A percentile compares a stretch with the other conserved stretches of the same genome.
Evolutionary conservation across 2,113 vertebrate genomes (phyloP).

Genomic region (Chaetodon auriga): DNA sequence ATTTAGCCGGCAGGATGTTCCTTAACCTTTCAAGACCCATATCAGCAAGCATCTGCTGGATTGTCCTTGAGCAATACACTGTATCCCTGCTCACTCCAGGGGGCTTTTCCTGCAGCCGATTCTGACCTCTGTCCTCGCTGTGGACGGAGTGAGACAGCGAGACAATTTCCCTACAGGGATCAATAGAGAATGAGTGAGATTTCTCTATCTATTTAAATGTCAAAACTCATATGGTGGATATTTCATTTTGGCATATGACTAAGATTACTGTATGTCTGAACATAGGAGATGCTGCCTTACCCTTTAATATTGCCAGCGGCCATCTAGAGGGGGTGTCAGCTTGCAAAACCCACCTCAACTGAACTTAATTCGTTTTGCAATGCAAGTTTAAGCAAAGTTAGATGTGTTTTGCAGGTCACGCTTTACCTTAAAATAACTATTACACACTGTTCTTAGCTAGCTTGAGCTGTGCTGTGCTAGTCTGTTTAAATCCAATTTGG

Average conservation of each 20-base stretch:
- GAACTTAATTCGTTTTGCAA: not conserved
- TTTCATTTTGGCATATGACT: not conserved
- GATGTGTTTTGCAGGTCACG: not conserved
- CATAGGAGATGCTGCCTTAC: not conserved
- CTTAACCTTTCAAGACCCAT: conserved; percentile 55
- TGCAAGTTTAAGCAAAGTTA: not conserved
- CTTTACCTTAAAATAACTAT: not conserved
- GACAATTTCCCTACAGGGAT: conserved; percentile 25
- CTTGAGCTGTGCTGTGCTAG: not conserved
- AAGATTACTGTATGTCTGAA: not conserved
- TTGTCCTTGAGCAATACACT: conserved; percentile 37
- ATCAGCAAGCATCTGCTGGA: conserved; percentile 40
- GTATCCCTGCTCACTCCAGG: conserved; percentile 25
- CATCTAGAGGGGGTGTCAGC: not conserved
- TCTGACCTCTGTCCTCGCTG: conserved; percentile 17
- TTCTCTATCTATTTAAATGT: not conserved
- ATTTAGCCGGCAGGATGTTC: conserved; percentile 62
- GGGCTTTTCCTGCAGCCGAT: conserved; percentile 3
- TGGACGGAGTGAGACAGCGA: not conserved
- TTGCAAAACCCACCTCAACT: not conserved
- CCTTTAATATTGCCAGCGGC: not conserved
- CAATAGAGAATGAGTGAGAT: conserved; percentile 1
- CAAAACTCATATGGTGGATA: not conserved
- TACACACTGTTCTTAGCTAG: not conserved
- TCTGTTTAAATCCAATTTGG: conserved; percentile 27